Conservation (phyloP, 2,888 invertebrate genomes). For the Nephrotoma appendiculata region DNA sequence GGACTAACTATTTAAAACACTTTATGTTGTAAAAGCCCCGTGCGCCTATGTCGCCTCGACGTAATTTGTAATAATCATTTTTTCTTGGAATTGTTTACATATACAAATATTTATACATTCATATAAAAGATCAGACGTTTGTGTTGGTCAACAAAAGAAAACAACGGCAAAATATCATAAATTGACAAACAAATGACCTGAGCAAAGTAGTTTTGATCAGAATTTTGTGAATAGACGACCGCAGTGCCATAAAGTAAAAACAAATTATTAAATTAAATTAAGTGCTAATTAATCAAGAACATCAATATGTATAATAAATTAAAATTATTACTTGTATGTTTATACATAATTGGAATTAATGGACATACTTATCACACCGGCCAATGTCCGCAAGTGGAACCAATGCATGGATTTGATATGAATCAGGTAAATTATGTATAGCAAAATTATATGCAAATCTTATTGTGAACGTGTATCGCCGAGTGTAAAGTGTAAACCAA, state of each 20-base stretch:
- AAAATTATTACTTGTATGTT: neutral
- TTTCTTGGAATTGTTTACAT: neutral
- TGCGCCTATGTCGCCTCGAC: neutral
- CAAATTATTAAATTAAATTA: neutral
- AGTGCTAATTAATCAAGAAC: neutral
- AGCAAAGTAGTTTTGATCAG: neutral
- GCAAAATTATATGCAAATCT: neutral
- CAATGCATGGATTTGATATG: slow-evolving; percentile 59
- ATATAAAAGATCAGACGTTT: neutral
- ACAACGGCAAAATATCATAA: neutral
- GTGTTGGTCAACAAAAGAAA: neutral
- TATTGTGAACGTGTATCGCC: neutral
- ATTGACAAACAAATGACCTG: neutral
- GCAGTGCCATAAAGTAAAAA: neutral
- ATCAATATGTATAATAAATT: neutral
- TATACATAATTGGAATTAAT: neutral
- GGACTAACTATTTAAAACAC: neutral
- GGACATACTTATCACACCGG: slow-evolving; percentile 59
- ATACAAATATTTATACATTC: neutral
- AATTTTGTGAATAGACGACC: neutral
- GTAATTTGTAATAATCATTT: neutral
- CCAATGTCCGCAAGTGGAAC: slow-evolving; percentile 55
- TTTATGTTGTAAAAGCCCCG: neutral
- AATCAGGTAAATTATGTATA: slow-evolving; percentile 40
- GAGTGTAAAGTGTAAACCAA: neutral